These are phyloP conservation scores for Andrena chrysosceles DNA, from an alignment of 2,888 invertebrate genomes.

Conservation along the genomic window DNA sequence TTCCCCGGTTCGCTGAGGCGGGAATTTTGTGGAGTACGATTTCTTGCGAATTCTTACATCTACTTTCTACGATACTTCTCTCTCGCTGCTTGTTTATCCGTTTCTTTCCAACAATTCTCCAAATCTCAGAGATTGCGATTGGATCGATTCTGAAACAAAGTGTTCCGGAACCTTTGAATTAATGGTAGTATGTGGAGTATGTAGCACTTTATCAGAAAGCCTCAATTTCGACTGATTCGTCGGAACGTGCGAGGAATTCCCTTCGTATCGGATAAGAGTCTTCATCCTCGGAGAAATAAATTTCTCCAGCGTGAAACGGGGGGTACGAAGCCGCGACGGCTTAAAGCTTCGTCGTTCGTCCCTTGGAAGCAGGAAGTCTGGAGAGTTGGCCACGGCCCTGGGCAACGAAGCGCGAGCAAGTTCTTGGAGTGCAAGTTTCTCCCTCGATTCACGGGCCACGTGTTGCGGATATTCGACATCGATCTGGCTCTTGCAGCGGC, in stretches of 20 bases:
- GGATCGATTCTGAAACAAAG: not conserved
- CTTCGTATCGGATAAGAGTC: not conserved
- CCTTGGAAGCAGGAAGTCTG: slow-evolving; percentile 54
- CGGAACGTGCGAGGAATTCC: not conserved
- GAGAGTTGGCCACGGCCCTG: slow-evolving; percentile 50
- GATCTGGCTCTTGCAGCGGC: slow-evolving; percentile 58
- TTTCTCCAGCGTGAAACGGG: slow-evolving; percentile 5
- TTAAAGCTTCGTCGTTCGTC: slow-evolving; percentile 6
- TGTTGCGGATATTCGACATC: slow-evolving; percentile 71
- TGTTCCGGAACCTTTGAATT: not conserved
- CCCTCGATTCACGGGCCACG: slow-evolving; percentile 70
- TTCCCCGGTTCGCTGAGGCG: not conserved
- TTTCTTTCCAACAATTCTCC: not conserved
- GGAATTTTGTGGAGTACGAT: slow-evolving; percentile 18
- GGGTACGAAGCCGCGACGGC: not conserved
- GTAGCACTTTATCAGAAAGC: not conserved
- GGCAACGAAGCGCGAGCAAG: slow-evolving; percentile 62
- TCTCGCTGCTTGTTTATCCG: not conserved
- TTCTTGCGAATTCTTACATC: slow-evolving; percentile 12
- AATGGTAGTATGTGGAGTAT: not conserved
- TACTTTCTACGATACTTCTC: not conserved
- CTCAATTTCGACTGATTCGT: slow-evolving; percentile 2
- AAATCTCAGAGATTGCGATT: not conserved
- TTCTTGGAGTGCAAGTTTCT: slow-evolving; percentile 70
- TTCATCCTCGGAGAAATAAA: not conserved